Evolutionary conservation across 2,888 invertebrate species (phyloP), one percentile per base, ranked within the genome.

Genomic region (Drosophila austrosaltans): DNA sequence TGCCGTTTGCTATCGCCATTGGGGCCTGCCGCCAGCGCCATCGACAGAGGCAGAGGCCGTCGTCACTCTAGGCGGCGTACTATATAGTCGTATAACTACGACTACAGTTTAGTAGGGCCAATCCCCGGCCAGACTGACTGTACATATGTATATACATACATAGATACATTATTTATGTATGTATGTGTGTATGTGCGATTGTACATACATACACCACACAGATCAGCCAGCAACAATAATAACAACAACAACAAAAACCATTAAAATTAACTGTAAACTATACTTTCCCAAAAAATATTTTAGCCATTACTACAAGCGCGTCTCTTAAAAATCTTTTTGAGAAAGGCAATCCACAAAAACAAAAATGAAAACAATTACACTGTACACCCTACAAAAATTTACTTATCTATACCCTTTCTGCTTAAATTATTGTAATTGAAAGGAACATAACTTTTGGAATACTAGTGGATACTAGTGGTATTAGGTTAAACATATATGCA

Each of bases 281-380:
- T 42, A 60, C 40, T 58, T 58, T 58, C 60, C 44, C 60, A 48
- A 48, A 48, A 48, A 48, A 48, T 48, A 48, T 48, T 48, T 48
- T 4, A 6, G 12, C 48, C 22, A 48, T 48, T 48, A 48, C 48
- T 25, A 25, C 48, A 48, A 48, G 48, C 48, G 25, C 12, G 10
- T 48, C 48, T 48, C 59, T 5, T 40, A 42, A 20, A 16, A 25
- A 42, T 10, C 20, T 20, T 2, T 48, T 48, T 25, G 7, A 3
- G 7, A 25, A 12, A 10, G 44, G 12, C 32, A 36, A 28, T 12
- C 25, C 20, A 2, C 10, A 6, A 12, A 40, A 12, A 12, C 2
- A 12, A 6, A 12, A 40, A 12, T 16, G 32, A n/a, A 39, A 39
- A 20, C 20, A 48, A 48, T 20, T 20, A 20, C 44, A 22, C 10